Conservation (phyloP, 2,113 vertebrate genomes). For the Hirundichthys speculiger region DNA sequence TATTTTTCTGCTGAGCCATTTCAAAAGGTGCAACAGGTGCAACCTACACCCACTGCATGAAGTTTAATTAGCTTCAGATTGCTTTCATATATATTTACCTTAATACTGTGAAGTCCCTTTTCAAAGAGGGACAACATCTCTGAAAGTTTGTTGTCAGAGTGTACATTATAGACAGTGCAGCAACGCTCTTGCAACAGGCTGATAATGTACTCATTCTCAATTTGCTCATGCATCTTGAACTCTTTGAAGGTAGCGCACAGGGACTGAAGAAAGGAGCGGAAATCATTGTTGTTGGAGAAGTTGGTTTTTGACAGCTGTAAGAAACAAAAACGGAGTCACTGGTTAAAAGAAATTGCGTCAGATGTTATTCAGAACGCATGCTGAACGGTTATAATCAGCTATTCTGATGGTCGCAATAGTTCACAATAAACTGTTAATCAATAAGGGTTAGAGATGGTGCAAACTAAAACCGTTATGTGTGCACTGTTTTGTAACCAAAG, state of each 20-base stretch:
- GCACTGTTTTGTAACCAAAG: not conserved
- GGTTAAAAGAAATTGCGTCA: too few species aligned
- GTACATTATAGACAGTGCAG: conserved; percentile 93
- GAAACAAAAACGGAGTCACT: not conserved
- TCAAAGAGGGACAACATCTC: conserved; percentile 98
- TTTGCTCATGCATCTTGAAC: conserved; percentile 99
- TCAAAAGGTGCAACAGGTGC: not conserved
- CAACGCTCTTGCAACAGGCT: conserved; percentile 94
- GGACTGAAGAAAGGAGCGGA: conserved; percentile 94
- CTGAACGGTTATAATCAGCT: too few species aligned
- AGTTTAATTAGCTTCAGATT: not conserved
- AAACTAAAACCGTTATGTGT: not conserved
- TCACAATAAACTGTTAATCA: too few species aligned
- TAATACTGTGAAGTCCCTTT: conserved; percentile 93
- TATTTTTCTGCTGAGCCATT: not conserved
- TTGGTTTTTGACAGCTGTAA: conserved; percentile 97
- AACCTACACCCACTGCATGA: not conserved
- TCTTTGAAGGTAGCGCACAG: conserved; percentile 96
- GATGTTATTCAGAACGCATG: too few species aligned
- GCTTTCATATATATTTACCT: conserved; percentile 78
- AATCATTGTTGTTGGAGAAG: conserved; percentile 98
- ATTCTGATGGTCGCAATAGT: too few species aligned
- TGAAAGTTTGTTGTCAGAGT: conserved; percentile 97
- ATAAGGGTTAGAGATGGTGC: too few species aligned
- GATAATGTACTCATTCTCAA: conserved; percentile 98